Percentiles rank a stretch among this genome's conserved stretches.
phyloP scores from a whole-genome alignment of 2,797 vertebrate genomes.

The Notamacropus eugenii region DNA sequence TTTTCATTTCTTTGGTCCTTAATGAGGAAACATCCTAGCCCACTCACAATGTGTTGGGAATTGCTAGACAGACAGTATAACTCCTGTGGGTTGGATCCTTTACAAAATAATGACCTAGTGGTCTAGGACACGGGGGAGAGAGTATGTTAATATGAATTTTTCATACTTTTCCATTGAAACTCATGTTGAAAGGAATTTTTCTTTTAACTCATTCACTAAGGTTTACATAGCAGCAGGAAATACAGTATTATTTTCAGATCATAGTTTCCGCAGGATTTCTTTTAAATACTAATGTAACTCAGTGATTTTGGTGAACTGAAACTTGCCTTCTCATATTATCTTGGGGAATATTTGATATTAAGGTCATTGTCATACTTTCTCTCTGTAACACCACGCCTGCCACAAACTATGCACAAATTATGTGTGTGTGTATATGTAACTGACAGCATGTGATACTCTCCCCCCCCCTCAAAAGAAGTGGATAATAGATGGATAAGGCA shows the following conservation, averaged over 20 bases:
- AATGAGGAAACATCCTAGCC: not conserved
- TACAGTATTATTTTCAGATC: not conserved
- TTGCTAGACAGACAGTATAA: conserved; percentile 12
- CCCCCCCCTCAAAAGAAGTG: not conserved
- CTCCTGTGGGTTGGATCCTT: not conserved
- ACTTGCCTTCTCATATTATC: not conserved
- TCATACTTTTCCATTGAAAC: not conserved
- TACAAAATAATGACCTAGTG: conserved; percentile 27
- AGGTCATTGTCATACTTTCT: not conserved
- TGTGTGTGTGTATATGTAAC: not conserved
- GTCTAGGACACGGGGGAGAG: not conserved
- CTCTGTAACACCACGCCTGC: not conserved
- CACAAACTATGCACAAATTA: not conserved
- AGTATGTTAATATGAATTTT: not conserved
- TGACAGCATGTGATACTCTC: not conserved
- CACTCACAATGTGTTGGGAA: not conserved
- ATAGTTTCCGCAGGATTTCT: not conserved
- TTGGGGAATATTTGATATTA: not conserved
- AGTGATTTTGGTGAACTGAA: conserved; percentile 10
- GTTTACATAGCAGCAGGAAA: conserved; percentile 27
- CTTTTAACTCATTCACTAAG: conserved; percentile 14
- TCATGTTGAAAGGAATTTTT: not conserved
- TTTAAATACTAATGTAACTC: not conserved
- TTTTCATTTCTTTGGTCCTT: conserved; percentile 6
- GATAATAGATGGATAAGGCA: not conserved